Evolutionary conservation across 2,888 invertebrate species (phyloP).

Genomic region (Ormia ochracea): DNA sequence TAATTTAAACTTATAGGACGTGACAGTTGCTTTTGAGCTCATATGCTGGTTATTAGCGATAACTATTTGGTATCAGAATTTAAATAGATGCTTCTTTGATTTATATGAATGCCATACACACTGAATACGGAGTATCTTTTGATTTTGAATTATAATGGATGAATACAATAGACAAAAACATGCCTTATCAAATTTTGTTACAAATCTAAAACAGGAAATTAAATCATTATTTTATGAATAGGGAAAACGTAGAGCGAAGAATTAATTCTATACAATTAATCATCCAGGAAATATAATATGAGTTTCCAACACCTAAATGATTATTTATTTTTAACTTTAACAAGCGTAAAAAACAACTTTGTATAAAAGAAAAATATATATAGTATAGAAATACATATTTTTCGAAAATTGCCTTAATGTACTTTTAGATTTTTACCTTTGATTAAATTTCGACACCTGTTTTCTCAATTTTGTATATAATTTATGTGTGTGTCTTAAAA

Average conservation of each 20-base stretch:
- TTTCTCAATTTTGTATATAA: slow-evolving; percentile 1
- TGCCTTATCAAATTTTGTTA: no score
- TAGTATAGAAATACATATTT: background rate
- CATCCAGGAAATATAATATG: background rate
- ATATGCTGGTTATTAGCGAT: no score
- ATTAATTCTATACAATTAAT: slow-evolving; percentile 36
- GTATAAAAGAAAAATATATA: background rate
- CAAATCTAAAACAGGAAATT: background rate
- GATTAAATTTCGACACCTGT: slow-evolving; percentile 53
- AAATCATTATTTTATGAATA: background rate
- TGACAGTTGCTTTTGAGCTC: no score
- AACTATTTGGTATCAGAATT: no score
- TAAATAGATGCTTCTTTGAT: no score
- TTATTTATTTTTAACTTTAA: slow-evolving; percentile 15
- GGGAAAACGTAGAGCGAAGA: background rate
- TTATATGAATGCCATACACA: no score
- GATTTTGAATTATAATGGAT: no score
- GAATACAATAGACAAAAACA: no score
- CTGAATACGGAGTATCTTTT: no score
- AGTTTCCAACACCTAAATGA: background rate
- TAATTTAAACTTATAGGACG: no score
- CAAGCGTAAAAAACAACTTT: background rate
- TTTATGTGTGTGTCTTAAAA: slow-evolving; percentile 19
- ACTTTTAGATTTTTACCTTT: background rate
- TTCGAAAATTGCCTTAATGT: background rate